A percentile compares a stretch with the other conserved stretches of the same genome.
phyloP scores from a whole-genome alignment of 2,797 vertebrate species.

The Sebastes nivosus region DNA sequence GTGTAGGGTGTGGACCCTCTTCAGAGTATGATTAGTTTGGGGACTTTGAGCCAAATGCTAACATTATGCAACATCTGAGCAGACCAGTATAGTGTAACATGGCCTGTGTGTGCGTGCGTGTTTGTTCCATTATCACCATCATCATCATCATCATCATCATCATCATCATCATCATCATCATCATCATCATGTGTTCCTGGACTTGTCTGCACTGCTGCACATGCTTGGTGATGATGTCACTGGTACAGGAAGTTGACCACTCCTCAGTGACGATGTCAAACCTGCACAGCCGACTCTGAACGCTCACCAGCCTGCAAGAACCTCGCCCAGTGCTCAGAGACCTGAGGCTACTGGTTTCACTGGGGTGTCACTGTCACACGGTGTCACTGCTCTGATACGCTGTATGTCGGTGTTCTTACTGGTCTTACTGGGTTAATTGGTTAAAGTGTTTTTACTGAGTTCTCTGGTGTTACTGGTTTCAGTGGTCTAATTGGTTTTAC shows the following conservation, averaged over 20 bases:
- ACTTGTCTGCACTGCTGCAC: conserved; percentile 39
- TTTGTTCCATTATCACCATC: neutral
- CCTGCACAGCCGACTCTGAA: neutral
- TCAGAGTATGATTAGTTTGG: conserved; percentile 42
- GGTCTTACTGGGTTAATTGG: neutral
- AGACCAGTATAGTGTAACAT: neutral
- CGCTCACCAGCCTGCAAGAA: neutral
- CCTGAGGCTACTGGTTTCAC: neutral
- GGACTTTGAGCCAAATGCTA: conserved; percentile 25
- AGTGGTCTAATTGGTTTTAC: neutral
- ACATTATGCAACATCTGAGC: conserved; percentile 36
- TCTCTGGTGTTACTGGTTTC: neutral
- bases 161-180: neutral
- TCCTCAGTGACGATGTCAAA: conserved; percentile 42
- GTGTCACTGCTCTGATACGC: neutral
- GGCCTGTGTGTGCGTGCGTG: neutral
- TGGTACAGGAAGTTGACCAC: conserved; percentile 41
- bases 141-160: neutral
- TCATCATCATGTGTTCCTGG: conserved; percentile 36
- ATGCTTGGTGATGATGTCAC: conserved; percentile 59
- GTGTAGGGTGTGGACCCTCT: conserved; percentile 44
- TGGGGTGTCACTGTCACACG: neutral
- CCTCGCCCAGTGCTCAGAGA: conserved; percentile 12
- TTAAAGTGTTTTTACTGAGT: neutral
- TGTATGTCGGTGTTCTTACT: neutral